Evolutionary conservation across 2,113 vertebrate genomes (phyloP), one percentile per base, ranked within the genome.

Genomic region (Cavia aperea): DNA sequence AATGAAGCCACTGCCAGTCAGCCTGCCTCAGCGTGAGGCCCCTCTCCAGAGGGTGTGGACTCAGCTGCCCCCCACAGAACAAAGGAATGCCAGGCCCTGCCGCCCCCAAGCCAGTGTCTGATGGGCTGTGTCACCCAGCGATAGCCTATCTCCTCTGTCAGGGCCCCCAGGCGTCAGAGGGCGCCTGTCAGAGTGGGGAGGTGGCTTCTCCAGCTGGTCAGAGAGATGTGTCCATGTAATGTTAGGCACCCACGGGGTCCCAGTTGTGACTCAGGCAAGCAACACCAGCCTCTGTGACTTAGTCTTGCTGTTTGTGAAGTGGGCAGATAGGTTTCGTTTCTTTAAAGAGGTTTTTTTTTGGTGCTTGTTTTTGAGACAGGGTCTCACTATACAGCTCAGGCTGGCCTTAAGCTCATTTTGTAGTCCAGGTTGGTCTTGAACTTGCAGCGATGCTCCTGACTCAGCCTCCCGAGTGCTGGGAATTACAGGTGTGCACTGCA

Each of bases 91-190:
- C 18, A 16, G 87, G 62, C 88, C 29, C 91, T 81, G 91, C 63
- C 89, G 89, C 51, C 73, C 24, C 54, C 1, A 19, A 89, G 92
- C 43, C 19, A 39, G 63, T 43, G 89, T 77, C 88, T 84, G 92
- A 93, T 3, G 77, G 75, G 11, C n/a, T 23, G 86, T 93, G 91
- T 96, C 94, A 90, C 79, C 96, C 39, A 89, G 77, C 18, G 94
- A 95, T 95, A 95, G 60, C 72, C 54, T 96, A 93, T 95, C 95
- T 91, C 65, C 66, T 81, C 5, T 91, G 95, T 95, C 95, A 93
- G 85, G 86, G 81, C 36, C 49, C 43, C 7, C 3, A 5, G 89
- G 92, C 0, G 91, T 89, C 90, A 81, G 60, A 0, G 39, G 90
- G 63, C 81, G 51, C 79, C 12, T 10, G 7, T 58, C 58, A 54